phyloP scores from a whole-genome alignment of 2,797 vertebrate species.

The Euthynnus affinis region DNA sequence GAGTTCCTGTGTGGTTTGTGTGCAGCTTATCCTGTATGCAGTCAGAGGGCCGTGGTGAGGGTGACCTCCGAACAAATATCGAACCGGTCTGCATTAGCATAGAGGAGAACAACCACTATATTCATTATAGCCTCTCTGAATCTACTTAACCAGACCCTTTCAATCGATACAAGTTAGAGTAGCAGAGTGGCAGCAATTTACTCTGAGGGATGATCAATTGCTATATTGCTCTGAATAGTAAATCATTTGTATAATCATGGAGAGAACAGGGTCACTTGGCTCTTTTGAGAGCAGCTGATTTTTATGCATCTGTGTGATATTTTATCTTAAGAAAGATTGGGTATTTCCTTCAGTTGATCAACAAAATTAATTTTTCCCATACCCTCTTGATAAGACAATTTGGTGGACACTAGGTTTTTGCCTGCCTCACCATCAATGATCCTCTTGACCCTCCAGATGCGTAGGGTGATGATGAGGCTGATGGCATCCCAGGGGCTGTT shows the following conservation, averaged over 20 bases:
- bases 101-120: slow-evolving; percentile 75
- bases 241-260: slow-evolving; percentile 75
- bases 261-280: slow-evolving; percentile 56
- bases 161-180: slow-evolving; percentile 76
- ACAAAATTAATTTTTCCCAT: not conserved
- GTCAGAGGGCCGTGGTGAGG: slow-evolving; percentile 45
- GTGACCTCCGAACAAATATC: slow-evolving; percentile 76
- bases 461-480: slow-evolving; percentile 97
- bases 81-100: slow-evolving; percentile 76
- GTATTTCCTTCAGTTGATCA: slow-evolving; percentile 15
- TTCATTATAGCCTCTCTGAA: slow-evolving; percentile 79
- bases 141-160: slow-evolving; percentile 71
- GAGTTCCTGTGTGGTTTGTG: slow-evolving; percentile 34
- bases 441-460: slow-evolving; percentile 98
- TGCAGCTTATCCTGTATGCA: slow-evolving; percentile 63
- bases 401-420: not conserved
- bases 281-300: slow-evolving; percentile 38
- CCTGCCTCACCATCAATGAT: slow-evolving; percentile 94
- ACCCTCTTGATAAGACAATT: not conserved
- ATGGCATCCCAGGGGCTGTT: slow-evolving; percentile 99
- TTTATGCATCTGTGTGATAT: slow-evolving; percentile 11
- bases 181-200: slow-evolving; percentile 74
- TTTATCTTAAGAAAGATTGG: slow-evolving; percentile 6
- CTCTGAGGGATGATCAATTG: slow-evolving; percentile 74
- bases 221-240: slow-evolving; percentile 76